phyloP scores from a whole-genome alignment of 2,113 vertebrate genomes.

The Pavo muticus region DNA sequence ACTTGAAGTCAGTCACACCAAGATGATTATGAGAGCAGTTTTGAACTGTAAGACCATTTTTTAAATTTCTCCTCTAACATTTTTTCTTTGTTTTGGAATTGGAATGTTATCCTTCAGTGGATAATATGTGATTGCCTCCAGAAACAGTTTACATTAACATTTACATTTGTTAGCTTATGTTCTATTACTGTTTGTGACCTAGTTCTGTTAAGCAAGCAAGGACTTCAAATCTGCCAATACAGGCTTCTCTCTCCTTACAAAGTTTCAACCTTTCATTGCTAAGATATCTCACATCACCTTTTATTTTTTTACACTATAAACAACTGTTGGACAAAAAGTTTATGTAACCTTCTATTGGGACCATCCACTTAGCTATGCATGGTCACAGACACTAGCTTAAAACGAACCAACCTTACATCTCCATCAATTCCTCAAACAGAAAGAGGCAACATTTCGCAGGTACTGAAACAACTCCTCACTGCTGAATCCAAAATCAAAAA shows the following conservation, averaged over 20 bases:
- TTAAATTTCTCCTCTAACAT: constrained; percentile 14
- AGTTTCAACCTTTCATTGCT: neutral
- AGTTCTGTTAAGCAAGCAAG: constrained; percentile 22
- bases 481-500: neutral
- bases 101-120: constrained; percentile 29
- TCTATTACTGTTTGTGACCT: constrained; percentile 19
- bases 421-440: neutral
- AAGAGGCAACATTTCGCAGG: neutral
- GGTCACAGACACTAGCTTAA: neutral
- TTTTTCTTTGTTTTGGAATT: constrained; percentile 30
- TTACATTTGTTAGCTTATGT: constrained; percentile 28
- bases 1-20: neutral
- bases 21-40: neutral
- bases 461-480: neutral
- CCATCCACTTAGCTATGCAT: neutral
- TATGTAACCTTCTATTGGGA: neutral
- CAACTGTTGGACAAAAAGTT: neutral
- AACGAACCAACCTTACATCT: neutral
- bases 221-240: neutral
- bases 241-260: neutral
- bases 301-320: neutral
- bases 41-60: neutral
- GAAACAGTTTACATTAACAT: constrained; percentile 50
- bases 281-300: neutral
- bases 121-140: constrained; percentile 26